Conservation (phyloP, 2,797 vertebrate species). For the Perodicticus potto region DNA sequence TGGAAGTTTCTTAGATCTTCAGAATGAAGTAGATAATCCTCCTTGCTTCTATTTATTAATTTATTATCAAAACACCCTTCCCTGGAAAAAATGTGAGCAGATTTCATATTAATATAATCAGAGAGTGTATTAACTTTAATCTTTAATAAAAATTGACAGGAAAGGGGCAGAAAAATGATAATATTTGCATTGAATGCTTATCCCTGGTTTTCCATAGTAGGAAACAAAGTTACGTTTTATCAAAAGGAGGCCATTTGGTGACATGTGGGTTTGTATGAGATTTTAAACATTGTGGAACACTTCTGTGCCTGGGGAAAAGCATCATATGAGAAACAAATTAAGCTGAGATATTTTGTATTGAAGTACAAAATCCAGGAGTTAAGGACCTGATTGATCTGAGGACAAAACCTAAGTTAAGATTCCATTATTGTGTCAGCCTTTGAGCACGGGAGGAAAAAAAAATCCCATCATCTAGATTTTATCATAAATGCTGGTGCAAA, state of each 20-base stretch:
- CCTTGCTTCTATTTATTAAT: slow-evolving; percentile 67
- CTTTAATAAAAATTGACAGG: slow-evolving; percentile 74
- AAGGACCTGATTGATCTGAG: slow-evolving; percentile 69
- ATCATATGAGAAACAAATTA: slow-evolving; percentile 67
- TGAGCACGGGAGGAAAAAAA: slow-evolving; percentile 63
- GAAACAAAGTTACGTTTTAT: slow-evolving; percentile 63
- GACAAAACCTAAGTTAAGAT: slow-evolving; percentile 61
- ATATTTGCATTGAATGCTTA: slow-evolving; percentile 60
- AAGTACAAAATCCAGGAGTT: slow-evolving; percentile 75
- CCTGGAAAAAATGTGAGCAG: slow-evolving; percentile 48
- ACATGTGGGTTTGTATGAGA: slow-evolving; percentile 43
- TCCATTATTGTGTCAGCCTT: slow-evolving; percentile 70
- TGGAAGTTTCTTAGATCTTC: slow-evolving; percentile 60
- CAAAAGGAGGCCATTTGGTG: slow-evolving; percentile 52
- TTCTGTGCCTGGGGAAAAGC: slow-evolving; percentile 53
- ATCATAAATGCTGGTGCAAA: slow-evolving; percentile 80
- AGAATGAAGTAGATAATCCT: slow-evolving; percentile 58
- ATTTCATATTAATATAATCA: slow-evolving; percentile 69
- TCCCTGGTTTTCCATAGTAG: slow-evolving; percentile 26
- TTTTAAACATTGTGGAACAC: slow-evolving; percentile 69
- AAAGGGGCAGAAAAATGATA: slow-evolving; percentile 62
- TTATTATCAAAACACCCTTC: slow-evolving; percentile 56
- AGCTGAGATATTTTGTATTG: slow-evolving; percentile 57
- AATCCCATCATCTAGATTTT: slow-evolving; percentile 80
- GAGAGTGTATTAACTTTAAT: slow-evolving; percentile 64